These are phyloP conservation scores for Elymnias hypermnestra DNA, from an alignment of 1,140 invertebrate species.

Conservation along the genomic window DNA sequence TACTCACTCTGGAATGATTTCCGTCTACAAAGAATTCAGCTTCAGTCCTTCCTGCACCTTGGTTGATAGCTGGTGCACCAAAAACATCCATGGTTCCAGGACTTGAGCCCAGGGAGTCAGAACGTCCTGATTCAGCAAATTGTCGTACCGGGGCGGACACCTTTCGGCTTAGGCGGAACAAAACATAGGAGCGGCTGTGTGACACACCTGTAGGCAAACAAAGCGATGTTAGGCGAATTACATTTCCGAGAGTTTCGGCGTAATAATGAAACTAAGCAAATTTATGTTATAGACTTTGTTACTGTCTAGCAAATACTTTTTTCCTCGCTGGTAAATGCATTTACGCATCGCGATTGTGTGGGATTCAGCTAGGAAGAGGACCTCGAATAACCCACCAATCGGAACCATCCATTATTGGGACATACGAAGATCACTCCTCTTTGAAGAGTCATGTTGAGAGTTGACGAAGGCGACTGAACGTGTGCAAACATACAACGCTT, in stretches of 20 bases:
- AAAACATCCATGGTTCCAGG: conserved; percentile 87
- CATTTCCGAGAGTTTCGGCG: background rate
- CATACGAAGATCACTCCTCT: too few relatives aligned
- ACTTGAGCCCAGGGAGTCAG: conserved; percentile 50
- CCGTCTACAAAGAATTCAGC: conserved; percentile 93
- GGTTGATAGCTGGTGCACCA: conserved; percentile 83
- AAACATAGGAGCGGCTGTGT: conserved; percentile 86
- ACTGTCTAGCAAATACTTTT: too few relatives aligned
- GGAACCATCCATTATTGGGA: too few relatives aligned
- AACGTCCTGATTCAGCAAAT: conserved; percentile 83
- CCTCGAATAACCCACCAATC: too few relatives aligned
- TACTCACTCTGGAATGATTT: conserved; percentile 86
- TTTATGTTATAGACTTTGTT: too few relatives aligned
- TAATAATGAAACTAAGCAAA: too few relatives aligned
- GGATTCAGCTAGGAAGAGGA: too few relatives aligned
- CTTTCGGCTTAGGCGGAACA: conserved; percentile 87
- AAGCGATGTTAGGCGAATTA: background rate
- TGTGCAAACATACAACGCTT: too few relatives aligned
- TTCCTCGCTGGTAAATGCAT: too few relatives aligned
- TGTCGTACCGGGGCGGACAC: conserved; percentile 85
- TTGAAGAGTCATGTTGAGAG: too few relatives aligned
- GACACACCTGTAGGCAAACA: conserved; percentile 84
- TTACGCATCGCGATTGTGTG: too few relatives aligned
- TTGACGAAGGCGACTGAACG: too few relatives aligned
- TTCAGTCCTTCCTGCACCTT: conserved; percentile 87